phyloP scores from a whole-genome alignment of 2,113 vertebrate genomes.

The Etheostoma cragini region DNA sequence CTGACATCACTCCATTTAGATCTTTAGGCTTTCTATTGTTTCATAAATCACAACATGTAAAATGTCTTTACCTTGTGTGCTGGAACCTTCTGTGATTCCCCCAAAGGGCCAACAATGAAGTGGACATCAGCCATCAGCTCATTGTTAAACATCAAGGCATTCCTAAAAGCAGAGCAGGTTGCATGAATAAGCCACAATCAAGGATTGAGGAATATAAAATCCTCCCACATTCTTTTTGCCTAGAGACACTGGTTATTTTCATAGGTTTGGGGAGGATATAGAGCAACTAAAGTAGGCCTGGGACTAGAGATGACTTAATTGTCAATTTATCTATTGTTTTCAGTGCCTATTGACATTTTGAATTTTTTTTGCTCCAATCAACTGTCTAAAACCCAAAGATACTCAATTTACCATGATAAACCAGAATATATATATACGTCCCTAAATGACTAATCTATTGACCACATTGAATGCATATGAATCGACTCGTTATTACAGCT shows the following conservation, averaged over 20 bases:
- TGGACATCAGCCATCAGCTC: constrained; percentile 98
- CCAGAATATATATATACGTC: not conserved
- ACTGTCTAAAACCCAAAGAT: not conserved
- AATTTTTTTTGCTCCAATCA: too few species aligned
- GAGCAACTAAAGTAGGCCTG: not conserved
- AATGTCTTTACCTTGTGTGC: constrained; percentile 92
- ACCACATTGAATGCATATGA: not conserved
- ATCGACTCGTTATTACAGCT: not conserved
- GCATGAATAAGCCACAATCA: constrained; percentile 19
- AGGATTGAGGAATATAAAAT: constrained; percentile 49
- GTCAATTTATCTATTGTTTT: not conserved
- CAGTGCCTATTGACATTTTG: not conserved
- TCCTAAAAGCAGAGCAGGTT: constrained; percentile 82
- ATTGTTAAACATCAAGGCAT: constrained; percentile 98
- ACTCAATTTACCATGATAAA: not conserved
- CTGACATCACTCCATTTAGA: not conserved
- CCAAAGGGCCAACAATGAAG: constrained; percentile 93
- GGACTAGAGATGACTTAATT: not conserved
- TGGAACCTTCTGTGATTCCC: constrained; percentile 89
- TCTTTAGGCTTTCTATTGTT: not conserved
- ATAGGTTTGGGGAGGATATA: constrained; percentile 21
- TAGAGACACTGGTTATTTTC: constrained; percentile 55
- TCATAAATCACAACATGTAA: not conserved
- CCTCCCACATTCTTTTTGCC: constrained; percentile 59
- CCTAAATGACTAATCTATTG: not conserved